Evolutionary conservation across 2,888 invertebrate species (phyloP).

Genomic region (Aricia artaxerxes): DNA sequence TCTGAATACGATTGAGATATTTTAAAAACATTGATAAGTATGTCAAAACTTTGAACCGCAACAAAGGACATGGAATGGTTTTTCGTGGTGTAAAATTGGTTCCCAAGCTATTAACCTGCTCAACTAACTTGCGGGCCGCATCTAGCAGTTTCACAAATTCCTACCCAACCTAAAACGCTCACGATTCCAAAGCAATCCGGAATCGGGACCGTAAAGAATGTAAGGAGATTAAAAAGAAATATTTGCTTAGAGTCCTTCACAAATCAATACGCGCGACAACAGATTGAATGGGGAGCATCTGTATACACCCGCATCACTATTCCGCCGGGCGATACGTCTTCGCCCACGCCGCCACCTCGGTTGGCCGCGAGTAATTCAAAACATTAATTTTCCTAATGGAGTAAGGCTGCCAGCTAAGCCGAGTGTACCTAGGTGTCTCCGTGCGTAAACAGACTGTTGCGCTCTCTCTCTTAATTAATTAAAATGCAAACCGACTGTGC

Average conservation of each 20-base stretch:
- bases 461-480: conserved; percentile 70
- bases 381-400: conserved; percentile 82
- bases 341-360: conserved; percentile 49
- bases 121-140: background rate
- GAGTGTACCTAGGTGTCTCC: conserved; percentile 61
- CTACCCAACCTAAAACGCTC: background rate
- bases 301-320: conserved; percentile 41
- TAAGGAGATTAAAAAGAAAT: conserved; percentile 28
- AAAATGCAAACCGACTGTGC: conserved; percentile 72
- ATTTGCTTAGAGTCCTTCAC: conserved; percentile 27
- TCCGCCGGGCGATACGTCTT: conserved; percentile 47
- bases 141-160: background rate
- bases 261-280: conserved; percentile 30
- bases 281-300: conserved; percentile 28
- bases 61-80: no score
- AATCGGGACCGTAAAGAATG: background rate
- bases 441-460: conserved; percentile 70
- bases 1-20: no score
- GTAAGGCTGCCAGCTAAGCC: conserved; percentile 67
- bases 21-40: no score
- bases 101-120: no score
- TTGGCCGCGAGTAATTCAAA: conserved; percentile 68
- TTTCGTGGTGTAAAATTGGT: no score
- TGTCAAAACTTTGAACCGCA: no score
- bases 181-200: background rate